Base-by-base conservation (phyloP, 2,888 invertebrate species). In the Drosophila emarginata region DNA sequence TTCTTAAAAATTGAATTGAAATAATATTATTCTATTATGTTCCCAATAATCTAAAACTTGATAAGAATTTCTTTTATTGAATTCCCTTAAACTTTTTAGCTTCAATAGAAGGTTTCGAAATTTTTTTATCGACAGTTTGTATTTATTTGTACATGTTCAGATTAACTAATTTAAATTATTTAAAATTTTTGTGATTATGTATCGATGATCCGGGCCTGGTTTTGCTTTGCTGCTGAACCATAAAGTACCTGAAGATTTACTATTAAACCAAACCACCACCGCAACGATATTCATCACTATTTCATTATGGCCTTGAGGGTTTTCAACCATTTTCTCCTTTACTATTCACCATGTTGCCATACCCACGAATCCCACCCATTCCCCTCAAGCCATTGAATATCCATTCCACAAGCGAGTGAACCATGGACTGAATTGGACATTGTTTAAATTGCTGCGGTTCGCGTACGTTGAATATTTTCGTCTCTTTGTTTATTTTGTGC, bases 381-480 rank as follows among this genome's bases (percentile, higher is more conserved):
- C 67, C 52, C 72, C 56, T 69, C 45, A 45, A 45, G 45, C 45
- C 45, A 45, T 45, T 14, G 45, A 45, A 45, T 45, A 21, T 21
- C 45, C 45, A 45, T 21, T 12, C 45, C 4, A 45, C 45, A 18
- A 64, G 53, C 72, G 70, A 77, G 66, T 70, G 74, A 78, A 73
- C 72, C 74, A 82, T 72, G 72, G 69, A 83, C 74, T 86, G 86
- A 80, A 86, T 74, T 83, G 81, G 84, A 86, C 80, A 86, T 86
- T 82, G 82, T 82, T 82, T 83, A 86, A 82, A 82, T 82, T 83
- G 81, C 81, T 82, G 82, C 74, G 82, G 87, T 86, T 75, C 76
- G 82, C 80, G 79, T 80, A 73, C 76, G 76, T 78, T 80, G 73
- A 76, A 83, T 79, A 45, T 86, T 73, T 74, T 76, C 74, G 72